These are phyloP conservation scores for Equus quagga DNA, from an alignment of 2,113 vertebrate genomes.

Conservation along the genomic window DNA sequence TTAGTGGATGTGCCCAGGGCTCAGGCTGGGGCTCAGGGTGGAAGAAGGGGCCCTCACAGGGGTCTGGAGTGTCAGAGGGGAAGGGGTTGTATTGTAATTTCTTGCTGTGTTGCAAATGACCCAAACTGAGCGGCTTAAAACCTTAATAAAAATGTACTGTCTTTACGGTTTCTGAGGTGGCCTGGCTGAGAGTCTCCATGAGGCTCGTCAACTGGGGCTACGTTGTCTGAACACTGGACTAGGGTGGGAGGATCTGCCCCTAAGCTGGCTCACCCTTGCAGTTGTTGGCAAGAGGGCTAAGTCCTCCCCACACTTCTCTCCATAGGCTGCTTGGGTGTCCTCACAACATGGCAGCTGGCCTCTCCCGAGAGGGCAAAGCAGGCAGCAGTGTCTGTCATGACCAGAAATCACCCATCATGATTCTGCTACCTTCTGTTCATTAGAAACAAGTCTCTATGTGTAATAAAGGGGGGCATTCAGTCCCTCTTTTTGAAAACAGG, in stretches of 20 bases:
- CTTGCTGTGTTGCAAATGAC: neutral
- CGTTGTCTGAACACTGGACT: neutral
- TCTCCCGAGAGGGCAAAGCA: neutral
- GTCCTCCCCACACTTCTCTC: neutral
- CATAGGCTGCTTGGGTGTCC: neutral
- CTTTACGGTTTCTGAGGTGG: neutral
- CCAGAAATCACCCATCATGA: fast-evolving
- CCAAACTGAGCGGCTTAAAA: neutral
- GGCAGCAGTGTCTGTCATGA: neutral
- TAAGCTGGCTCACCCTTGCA: neutral
- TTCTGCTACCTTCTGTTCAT: neutral
- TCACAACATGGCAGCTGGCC: neutral
- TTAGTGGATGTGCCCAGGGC: neutral
- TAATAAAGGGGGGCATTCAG: neutral
- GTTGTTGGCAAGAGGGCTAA: neutral
- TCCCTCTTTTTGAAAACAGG: neutral
- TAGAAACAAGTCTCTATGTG: neutral
- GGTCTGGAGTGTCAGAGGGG: neutral
- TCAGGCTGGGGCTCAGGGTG: neutral
- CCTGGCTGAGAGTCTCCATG: neutral
- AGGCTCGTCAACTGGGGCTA: too few relatives aligned
- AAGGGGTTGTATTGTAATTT: neutral
- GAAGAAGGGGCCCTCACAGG: neutral
- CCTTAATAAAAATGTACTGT: too few relatives aligned
- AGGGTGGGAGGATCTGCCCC: too few relatives aligned